A percentile compares a stretch with the other conserved stretches of the same genome.
These are phyloP conservation scores for Gymnosoma rotundatum DNA, from an alignment of 2,888 invertebrate genomes.

Conservation along the genomic window DNA sequence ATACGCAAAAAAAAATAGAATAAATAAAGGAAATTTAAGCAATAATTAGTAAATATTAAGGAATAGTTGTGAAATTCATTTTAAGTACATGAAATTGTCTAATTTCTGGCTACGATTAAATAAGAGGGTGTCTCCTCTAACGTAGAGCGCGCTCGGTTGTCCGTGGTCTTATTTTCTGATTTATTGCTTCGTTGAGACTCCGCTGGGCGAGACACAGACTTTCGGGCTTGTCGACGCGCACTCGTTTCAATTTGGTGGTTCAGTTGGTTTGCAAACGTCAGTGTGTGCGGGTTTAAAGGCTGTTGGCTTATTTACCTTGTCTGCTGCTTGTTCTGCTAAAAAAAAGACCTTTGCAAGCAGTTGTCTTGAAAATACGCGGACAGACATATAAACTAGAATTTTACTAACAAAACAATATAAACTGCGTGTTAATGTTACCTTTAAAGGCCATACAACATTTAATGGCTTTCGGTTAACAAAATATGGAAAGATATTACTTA, in stretches of 20 bases:
- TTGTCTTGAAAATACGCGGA: conserved; percentile 35
- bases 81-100: conserved; percentile 39
- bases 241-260: conserved; percentile 68
- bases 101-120: conserved; percentile 66
- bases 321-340: conserved; percentile 36
- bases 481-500: conserved; percentile 16
- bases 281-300: conserved; percentile 65
- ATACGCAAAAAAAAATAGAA: conserved; percentile 52
- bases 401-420: conserved; percentile 41
- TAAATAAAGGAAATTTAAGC: conserved; percentile 19
- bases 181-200: conserved; percentile 70
- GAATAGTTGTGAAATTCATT: conserved; percentile 64
- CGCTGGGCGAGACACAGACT: conserved; percentile 68
- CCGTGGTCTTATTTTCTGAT: conserved; percentile 61
- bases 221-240: conserved; percentile 68
- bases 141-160: conserved; percentile 65
- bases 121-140: conserved; percentile 70
- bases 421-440: conserved; percentile 60
- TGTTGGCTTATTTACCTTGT: conserved; percentile 33
- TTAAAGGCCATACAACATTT: conserved; percentile 45
- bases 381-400: conserved; percentile 41
- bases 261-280: conserved; percentile 67
- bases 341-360: conserved; percentile 33
- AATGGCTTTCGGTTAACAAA: conserved; percentile 50
- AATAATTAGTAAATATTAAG: conserved; percentile 10